phyloP scores from a whole-genome alignment of 1,140 invertebrate species.

The Bombus confusus region DNA sequence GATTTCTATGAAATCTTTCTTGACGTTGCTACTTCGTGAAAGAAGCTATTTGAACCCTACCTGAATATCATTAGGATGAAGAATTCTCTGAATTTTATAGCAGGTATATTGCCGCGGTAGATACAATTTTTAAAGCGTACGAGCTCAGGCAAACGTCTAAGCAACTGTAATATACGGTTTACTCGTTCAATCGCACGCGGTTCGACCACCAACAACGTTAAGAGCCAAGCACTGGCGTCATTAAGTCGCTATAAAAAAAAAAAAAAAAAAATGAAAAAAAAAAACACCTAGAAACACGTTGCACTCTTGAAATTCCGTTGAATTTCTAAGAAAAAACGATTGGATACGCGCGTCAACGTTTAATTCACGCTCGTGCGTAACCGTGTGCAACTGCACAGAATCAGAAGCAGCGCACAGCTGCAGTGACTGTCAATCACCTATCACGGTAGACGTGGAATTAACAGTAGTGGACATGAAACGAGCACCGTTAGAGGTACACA shows the following conservation, averaged over 20 bases:
- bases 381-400: slow-evolving; percentile 11
- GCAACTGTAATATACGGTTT: no score
- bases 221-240: not conserved
- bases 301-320: slow-evolving; percentile 26
- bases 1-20: no score
- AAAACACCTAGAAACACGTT: not conserved
- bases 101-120: no score
- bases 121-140: not conserved
- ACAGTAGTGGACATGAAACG: not conserved
- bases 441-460: slow-evolving; percentile 21
- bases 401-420: slow-evolving; percentile 2
- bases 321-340: slow-evolving; percentile 14
- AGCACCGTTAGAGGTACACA: not conserved
- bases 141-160: not conserved
- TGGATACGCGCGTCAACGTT: slow-evolving; percentile 15
- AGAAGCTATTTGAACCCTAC: no score
- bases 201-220: not conserved
- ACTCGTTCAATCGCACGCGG: not conserved
- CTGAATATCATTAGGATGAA: not conserved
- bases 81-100: not conserved
- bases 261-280: rapidly evolving
- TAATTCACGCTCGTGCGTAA: slow-evolving; percentile 24
- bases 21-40: no score
- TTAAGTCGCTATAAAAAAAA: slow-evolving; percentile 38
- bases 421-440: slow-evolving; percentile 24